These are phyloP conservation scores for Anthophora plumipes DNA, from an alignment of 2,888 invertebrate genomes.

Conservation along the genomic window DNA sequence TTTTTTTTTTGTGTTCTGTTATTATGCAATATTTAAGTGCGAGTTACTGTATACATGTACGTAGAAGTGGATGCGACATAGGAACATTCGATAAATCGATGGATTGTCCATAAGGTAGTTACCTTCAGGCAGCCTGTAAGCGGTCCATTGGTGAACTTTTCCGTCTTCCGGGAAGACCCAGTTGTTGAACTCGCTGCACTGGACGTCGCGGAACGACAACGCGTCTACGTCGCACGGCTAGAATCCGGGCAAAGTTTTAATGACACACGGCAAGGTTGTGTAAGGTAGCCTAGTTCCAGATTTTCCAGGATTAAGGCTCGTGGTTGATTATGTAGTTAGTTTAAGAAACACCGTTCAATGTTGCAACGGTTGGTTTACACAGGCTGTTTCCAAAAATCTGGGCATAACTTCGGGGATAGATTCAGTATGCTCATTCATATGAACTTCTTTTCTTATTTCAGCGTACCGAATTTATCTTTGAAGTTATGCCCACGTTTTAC, in stretches of 20 bases:
- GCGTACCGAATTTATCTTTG: no score
- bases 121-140: slow-evolving; percentile 84
- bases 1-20: no score
- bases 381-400: no score
- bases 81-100: neutral
- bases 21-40: no score
- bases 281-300: neutral
- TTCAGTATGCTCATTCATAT: no score
- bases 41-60: no score
- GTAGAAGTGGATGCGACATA: no score
- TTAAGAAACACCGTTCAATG: neutral
- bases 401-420: no score
- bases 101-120: slow-evolving; percentile 34
- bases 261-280: neutral
- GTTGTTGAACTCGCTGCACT: slow-evolving; percentile 86
- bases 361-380: no score
- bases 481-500: no score
- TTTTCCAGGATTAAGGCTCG: neutral
- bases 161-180: slow-evolving; percentile 85
- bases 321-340: neutral
- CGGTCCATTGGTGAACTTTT: slow-evolving; percentile 85
- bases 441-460: no score
- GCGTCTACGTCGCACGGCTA: slow-evolving; percentile 85
- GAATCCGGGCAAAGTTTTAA: slow-evolving; percentile 14
- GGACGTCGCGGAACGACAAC: slow-evolving; percentile 85